Conservation (phyloP, 2,113 vertebrate genomes). For the Poeciliopsis turrubarensis region DNA sequence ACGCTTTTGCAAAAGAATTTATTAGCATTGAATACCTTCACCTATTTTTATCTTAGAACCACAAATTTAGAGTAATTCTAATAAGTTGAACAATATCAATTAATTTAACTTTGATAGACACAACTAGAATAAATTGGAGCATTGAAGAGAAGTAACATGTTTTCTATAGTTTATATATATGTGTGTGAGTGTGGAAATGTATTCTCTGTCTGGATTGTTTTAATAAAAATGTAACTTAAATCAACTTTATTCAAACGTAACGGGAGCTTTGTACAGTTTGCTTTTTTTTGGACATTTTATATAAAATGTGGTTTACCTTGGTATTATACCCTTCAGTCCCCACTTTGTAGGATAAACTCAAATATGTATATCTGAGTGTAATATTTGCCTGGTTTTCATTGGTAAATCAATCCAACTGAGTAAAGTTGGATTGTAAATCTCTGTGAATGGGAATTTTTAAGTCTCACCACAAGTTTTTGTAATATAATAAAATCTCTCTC, state of each 20-base stretch:
- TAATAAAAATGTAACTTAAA: neutral
- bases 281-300: too few species aligned
- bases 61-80: neutral
- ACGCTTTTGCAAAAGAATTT: neutral
- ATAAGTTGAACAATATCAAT: neutral
- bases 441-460: neutral
- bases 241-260: neutral
- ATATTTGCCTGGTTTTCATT: neutral
- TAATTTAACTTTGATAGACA: too few species aligned
- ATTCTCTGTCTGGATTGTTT: constrained; percentile 13
- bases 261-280: constrained; percentile 5
- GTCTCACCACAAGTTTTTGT: neutral
- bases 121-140: neutral
- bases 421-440: neutral
- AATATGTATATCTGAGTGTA: neutral
- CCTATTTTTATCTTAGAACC: neutral
- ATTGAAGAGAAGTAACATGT: neutral
- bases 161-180: neutral
- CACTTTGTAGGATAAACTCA: neutral
- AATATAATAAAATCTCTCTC: too few species aligned
- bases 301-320: neutral
- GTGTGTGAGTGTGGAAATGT: constrained; percentile 19
- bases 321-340: too few species aligned
- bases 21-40: neutral
- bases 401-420: neutral